These are phyloP conservation scores for Azorinus chamasolen DNA, from an alignment of 2,888 invertebrate species.

Conservation along the genomic window DNA sequence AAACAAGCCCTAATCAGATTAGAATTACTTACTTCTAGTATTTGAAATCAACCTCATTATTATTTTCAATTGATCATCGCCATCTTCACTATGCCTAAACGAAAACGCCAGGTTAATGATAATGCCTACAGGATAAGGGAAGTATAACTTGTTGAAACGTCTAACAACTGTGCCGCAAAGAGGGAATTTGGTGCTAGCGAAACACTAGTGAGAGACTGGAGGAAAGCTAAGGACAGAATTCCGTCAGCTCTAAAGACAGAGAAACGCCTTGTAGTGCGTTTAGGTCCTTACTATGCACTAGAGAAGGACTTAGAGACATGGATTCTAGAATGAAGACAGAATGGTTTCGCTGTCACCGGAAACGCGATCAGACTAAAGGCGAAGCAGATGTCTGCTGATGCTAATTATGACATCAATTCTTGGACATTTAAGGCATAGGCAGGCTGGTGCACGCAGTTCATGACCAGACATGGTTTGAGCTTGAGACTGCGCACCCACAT, in stretches of 20 bases:
- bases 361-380: too few relatives aligned
- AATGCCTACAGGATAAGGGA: conserved; percentile 13
- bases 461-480: conserved; percentile 11
- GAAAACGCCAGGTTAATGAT: conserved; percentile 12
- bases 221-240: conserved; percentile 8
- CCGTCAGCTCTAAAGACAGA: not conserved
- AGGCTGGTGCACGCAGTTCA: conserved; percentile 4
- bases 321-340: conserved; percentile 6
- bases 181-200: conserved; percentile 19
- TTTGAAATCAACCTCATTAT: too few relatives aligned
- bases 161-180: conserved; percentile 22
- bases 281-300: conserved; percentile 8
- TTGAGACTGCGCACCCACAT: conserved; percentile 37
- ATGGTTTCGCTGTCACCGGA: too few relatives aligned
- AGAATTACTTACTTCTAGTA: too few relatives aligned
- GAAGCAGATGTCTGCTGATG: too few relatives aligned
- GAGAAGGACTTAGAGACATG: conserved; percentile 9
- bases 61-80: too few relatives aligned
- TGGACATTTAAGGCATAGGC: not conserved
- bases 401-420: too few relatives aligned
- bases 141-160: too few relatives aligned
- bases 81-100: conserved; percentile 11
- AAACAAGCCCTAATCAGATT: too few relatives aligned
- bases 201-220: conserved; percentile 8
- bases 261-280: conserved; percentile 5